Conservation (phyloP, 2,113 vertebrate species). For the Ammodytes marinus region DNA sequence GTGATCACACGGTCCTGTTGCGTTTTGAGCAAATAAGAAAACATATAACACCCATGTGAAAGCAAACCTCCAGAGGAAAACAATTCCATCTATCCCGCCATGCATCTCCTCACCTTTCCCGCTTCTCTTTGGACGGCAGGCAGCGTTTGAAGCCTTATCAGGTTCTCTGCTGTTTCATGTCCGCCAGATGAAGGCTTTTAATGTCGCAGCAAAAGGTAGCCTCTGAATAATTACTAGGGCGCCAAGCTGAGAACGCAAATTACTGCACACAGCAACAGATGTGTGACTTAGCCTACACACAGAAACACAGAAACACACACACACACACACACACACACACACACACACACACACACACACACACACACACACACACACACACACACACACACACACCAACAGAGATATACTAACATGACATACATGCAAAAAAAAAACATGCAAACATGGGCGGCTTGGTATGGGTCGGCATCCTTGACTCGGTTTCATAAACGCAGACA, state of each 20-base stretch:
- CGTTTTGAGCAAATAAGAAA: slow-evolving; percentile 38
- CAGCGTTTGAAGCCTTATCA: slow-evolving; percentile 84
- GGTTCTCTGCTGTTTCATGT: slow-evolving; percentile 81
- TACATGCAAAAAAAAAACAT: slow-evolving; percentile 53
- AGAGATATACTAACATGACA: slow-evolving; percentile 47
- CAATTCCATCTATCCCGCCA: slow-evolving; percentile 75
- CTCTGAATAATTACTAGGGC: slow-evolving; percentile 85
- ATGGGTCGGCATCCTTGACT: slow-evolving; percentile 28
- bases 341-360: slow-evolving; percentile 44
- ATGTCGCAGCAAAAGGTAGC: slow-evolving; percentile 84
- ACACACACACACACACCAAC: slow-evolving; percentile 40
- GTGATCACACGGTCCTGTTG: slow-evolving; percentile 62
- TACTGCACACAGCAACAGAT: slow-evolving; percentile 83
- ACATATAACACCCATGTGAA: slow-evolving; percentile 62
- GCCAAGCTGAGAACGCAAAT: slow-evolving; percentile 87
- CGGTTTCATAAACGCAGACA: neutral
- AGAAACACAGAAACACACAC: slow-evolving; percentile 47
- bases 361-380: slow-evolving; percentile 50
- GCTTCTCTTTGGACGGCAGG: slow-evolving; percentile 74
- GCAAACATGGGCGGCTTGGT: slow-evolving; percentile 32
- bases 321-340: slow-evolving; percentile 47
- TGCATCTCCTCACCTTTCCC: slow-evolving; percentile 80
- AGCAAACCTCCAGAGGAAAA: slow-evolving; percentile 77
- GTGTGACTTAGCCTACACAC: slow-evolving; percentile 56
- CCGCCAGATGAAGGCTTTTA: slow-evolving; percentile 83